Conservation (phyloP, 1,140 invertebrate species). For the Eupeodes corollae region DNA sequence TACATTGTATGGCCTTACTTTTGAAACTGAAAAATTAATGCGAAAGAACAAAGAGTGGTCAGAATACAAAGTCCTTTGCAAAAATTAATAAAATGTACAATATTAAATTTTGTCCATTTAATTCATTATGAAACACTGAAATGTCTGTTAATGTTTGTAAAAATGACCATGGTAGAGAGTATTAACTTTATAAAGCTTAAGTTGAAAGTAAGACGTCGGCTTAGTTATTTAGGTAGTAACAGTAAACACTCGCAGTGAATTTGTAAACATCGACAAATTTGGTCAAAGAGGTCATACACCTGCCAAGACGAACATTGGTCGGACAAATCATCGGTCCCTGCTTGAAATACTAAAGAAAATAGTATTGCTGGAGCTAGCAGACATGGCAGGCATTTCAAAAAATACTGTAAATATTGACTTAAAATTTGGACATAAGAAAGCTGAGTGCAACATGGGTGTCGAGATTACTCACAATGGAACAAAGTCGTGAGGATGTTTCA, state of each 20-base stretch:
- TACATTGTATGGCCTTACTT: no score
- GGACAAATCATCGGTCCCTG: background rate
- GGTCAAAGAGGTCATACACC: background rate
- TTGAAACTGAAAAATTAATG: no score
- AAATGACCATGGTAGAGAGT: no score
- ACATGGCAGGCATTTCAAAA: constrained; percentile 14
- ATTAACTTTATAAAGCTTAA: no score
- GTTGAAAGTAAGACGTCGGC: no score
- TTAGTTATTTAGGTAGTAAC: background rate
- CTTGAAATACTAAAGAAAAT: constrained; percentile 2
- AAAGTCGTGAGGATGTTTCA: constrained; percentile 15
- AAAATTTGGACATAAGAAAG: constrained; percentile 17
- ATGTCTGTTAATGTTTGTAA: no score
- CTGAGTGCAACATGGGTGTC: constrained; percentile 18
- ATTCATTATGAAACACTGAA: no score
- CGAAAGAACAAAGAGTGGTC: no score
- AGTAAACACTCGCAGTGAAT: background rate
- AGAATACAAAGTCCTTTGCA: no score
- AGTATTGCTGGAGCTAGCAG: constrained; percentile 15
- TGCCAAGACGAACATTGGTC: background rate
- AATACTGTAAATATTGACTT: constrained; percentile 14
- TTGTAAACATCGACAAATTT: background rate
- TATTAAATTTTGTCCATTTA: no score
- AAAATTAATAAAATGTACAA: no score
- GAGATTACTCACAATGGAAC: constrained; percentile 18